These are phyloP conservation scores for Heliconius erato DNA, from an alignment of 2,888 invertebrate genomes.

Conservation along the genomic window DNA sequence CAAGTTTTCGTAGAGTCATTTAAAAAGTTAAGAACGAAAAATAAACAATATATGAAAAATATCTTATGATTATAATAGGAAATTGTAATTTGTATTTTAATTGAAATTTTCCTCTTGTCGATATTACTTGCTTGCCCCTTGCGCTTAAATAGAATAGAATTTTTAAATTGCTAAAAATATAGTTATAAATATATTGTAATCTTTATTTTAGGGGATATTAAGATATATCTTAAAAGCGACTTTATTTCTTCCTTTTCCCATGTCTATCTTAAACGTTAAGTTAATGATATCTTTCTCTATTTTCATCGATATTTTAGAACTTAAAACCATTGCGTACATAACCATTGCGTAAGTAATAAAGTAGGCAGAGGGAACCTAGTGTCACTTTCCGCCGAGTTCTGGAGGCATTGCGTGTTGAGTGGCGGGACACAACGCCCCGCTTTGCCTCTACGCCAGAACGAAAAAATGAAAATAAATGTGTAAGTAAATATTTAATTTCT, in stretches of 20 bases:
- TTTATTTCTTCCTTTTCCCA: neutral
- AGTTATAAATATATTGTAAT: neutral
- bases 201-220: neutral
- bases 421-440: too few relatives aligned
- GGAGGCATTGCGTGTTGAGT: too few relatives aligned
- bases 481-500: too few relatives aligned
- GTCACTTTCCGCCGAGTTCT: too few relatives aligned
- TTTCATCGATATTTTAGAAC: too few relatives aligned
- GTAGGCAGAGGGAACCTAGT: too few relatives aligned
- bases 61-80: neutral
- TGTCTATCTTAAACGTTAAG: neutral
- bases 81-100: neutral
- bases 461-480: too few relatives aligned
- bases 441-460: too few relatives aligned
- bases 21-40: neutral
- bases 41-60: constrained; percentile 5
- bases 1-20: neutral
- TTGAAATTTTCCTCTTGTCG: neutral
- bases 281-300: too few relatives aligned
- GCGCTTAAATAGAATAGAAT: neutral
- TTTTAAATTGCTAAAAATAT: neutral
- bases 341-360: too few relatives aligned
- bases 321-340: too few relatives aligned
- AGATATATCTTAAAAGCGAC: neutral
- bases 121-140: neutral